These are phyloP conservation scores for Phalacrocorax aristotelis DNA, from an alignment of 2,113 vertebrate species.

Conservation along the genomic window DNA sequence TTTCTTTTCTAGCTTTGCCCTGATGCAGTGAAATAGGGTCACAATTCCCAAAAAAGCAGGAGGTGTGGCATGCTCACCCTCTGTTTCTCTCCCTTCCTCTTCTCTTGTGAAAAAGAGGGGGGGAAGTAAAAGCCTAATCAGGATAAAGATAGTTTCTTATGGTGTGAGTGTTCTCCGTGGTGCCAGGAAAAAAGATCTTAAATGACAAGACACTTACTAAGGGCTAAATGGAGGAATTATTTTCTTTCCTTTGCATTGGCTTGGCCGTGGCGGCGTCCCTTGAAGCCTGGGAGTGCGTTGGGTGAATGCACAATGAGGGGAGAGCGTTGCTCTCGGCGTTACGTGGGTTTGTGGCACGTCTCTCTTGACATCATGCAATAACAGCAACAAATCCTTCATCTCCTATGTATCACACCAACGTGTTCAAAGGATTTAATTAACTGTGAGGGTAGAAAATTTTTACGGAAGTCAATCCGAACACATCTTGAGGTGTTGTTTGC, in stretches of 20 bases:
- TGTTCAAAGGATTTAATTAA: neutral
- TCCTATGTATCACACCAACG: neutral
- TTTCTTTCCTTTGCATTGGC: neutral
- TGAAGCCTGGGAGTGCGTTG: neutral
- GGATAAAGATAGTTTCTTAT: neutral
- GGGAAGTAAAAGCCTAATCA: neutral
- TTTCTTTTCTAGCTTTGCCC: neutral
- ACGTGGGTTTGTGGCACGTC: neutral
- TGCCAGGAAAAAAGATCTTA: neutral
- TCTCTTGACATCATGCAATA: neutral
- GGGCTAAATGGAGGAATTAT: neutral
- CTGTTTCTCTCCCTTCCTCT: neutral
- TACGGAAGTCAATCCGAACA: neutral
- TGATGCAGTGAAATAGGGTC: neutral
- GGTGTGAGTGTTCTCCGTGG: fast-evolving
- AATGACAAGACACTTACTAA: neutral
- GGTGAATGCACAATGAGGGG: neutral
- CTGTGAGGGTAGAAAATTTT: neutral
- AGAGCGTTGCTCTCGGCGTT: neutral
- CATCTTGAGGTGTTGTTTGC: neutral
- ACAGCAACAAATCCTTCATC: slow-evolving; percentile 1
- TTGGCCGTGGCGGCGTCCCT: fast-evolving
- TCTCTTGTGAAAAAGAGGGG: neutral
- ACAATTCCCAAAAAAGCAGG: neutral
- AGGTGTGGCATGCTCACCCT: fast-evolving